A percentile compares a stretch with the other conserved stretches of the same genome.
These are phyloP conservation scores for Diadema setosum DNA, from an alignment of 35 echinoderm and acorn worm species.

Conservation along the genomic window DNA sequence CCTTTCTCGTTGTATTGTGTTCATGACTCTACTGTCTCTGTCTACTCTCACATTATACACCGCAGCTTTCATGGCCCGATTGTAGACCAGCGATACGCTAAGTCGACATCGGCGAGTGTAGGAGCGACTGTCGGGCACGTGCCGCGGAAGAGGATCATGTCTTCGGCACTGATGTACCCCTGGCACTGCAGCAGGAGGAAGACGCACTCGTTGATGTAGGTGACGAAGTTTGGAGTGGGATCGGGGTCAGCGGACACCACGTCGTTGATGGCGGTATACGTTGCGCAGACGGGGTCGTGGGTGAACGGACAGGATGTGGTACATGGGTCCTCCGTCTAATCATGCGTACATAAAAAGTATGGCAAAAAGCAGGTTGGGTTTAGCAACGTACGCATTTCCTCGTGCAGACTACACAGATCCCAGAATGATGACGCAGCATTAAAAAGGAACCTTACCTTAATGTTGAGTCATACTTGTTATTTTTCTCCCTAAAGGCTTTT, in stretches of 20 bases:
- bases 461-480: too few relatives aligned
- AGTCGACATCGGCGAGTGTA: neutral
- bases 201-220: slow-evolving; percentile 2
- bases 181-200: neutral
- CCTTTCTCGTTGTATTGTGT: too few relatives aligned
- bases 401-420: too few relatives aligned
- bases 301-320: neutral
- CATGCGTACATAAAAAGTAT: too few relatives aligned
- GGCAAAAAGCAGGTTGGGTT: too few relatives aligned
- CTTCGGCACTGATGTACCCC: neutral
- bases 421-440: too few relatives aligned
- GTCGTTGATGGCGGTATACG: neutral
- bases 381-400: too few relatives aligned
- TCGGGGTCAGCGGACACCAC: neutral
- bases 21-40: too few relatives aligned
- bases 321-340: neutral
- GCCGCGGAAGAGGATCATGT: neutral
- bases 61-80: neutral
- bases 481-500: too few relatives aligned
- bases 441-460: too few relatives aligned
- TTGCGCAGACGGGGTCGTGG: neutral
- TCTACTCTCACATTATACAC: too few relatives aligned
- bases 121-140: neutral
- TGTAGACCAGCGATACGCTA: neutral
- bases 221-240: neutral